phyloP scores from a whole-genome alignment of 2,113 vertebrate species.

The Tychaedon coryphoeus region DNA sequence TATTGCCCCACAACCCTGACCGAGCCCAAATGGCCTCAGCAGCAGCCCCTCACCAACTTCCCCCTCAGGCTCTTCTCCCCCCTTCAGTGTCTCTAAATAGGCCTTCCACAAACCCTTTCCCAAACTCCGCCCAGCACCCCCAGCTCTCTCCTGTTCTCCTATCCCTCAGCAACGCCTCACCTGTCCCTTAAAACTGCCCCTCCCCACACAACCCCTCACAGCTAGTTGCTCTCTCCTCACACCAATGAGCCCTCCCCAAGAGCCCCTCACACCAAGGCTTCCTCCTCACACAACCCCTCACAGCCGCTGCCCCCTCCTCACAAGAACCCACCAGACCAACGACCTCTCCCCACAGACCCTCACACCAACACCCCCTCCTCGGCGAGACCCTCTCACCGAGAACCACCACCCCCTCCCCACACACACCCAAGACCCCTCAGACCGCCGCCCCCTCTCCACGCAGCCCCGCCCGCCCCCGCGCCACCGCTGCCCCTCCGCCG shows the following conservation, averaged over 20 bases:
- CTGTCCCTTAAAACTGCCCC: neutral
- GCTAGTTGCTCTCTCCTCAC: neutral
- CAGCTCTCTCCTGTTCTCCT: too few relatives aligned
- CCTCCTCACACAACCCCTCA: neutral
- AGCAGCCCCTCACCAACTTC: neutral
- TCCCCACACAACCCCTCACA: too few relatives aligned
- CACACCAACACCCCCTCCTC: neutral
- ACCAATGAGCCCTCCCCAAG: neutral
- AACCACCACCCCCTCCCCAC: too few relatives aligned
- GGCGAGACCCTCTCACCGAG: neutral
- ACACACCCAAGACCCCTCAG: too few relatives aligned
- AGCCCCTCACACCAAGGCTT: too few relatives aligned
- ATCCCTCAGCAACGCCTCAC: too few relatives aligned
- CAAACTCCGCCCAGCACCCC: neutral
- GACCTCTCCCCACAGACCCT: neutral
- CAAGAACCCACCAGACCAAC: neutral
- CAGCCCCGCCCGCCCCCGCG: too few relatives aligned
- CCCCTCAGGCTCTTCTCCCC: neutral
- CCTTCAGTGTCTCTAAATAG: accelerated
- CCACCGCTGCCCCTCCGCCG: too few relatives aligned
- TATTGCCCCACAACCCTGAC: neutral
- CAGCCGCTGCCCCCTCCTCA: neutral
- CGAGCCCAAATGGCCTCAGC: accelerated
- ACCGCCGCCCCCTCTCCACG: too few relatives aligned
- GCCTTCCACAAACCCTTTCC: neutral